Conservation (phyloP, 2,797 vertebrate genomes). For the Tarsius wallacei region DNA sequence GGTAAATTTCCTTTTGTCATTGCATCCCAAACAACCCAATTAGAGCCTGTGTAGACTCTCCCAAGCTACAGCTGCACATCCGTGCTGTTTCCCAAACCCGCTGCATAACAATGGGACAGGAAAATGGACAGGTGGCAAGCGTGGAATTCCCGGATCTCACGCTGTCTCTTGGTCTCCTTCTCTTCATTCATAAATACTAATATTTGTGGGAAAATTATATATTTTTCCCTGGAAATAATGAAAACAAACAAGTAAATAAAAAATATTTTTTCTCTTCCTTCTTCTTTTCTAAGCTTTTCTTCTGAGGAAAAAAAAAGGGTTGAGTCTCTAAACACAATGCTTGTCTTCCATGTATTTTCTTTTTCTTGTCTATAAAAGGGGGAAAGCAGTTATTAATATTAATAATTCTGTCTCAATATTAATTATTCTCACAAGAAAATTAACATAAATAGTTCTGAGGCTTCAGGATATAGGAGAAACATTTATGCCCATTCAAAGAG, state of each 20-base stretch:
- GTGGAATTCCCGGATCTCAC: not conserved
- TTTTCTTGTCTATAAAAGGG: not conserved
- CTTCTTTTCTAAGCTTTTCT: not conserved
- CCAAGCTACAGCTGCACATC: not conserved
- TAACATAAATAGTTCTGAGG: rapidly evolving
- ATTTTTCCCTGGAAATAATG: not conserved
- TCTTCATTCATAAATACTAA: not conserved
- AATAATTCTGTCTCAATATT: not conserved
- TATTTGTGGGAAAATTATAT: not conserved
- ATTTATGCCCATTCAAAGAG: rapidly evolving
- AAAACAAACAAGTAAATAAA: not conserved
- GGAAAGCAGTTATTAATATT: too few species aligned
- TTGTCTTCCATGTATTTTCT: not conserved
- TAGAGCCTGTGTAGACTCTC: too few species aligned
- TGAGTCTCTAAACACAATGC: not conserved
- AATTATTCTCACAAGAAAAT: not conserved
- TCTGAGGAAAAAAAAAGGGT: not conserved
- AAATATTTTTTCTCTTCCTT: not conserved
- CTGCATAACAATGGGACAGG: too few species aligned
- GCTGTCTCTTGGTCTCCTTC: not conserved
- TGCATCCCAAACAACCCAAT: not conserved
- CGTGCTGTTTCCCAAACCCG: too few species aligned
- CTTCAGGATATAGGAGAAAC: not conserved
- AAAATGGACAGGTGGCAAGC: not conserved
- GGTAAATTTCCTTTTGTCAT: not conserved